A percentile compares a stretch with the other conserved stretches of the same genome.
phyloP scores from a whole-genome alignment of 2,797 vertebrate genomes.

The Amazona finschi region DNA sequence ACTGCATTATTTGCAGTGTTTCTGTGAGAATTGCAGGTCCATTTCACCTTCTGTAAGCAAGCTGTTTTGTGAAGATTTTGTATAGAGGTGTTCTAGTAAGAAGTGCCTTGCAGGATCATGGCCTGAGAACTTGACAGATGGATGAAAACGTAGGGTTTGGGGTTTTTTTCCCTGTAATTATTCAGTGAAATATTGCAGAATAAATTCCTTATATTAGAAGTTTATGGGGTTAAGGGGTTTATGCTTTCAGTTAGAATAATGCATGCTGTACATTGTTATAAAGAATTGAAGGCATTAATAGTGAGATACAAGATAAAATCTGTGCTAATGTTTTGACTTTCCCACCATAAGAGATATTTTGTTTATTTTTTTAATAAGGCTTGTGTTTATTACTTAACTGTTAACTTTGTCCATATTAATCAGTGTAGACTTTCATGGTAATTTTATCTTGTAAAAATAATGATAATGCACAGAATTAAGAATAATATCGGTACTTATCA shows the following conservation, averaged over 20 bases:
- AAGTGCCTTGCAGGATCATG: neutral
- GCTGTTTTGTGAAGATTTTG: neutral
- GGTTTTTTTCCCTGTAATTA: neutral
- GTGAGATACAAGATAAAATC: neutral
- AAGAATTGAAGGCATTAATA: neutral
- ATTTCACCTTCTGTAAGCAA: neutral
- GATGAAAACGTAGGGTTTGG: neutral
- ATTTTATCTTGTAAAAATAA: neutral
- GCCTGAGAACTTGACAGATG: neutral
- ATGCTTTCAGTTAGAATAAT: neutral
- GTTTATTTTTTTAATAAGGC: neutral
- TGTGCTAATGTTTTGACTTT: neutral
- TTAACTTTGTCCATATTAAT: neutral
- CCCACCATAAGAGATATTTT: neutral
- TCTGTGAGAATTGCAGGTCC: neutral
- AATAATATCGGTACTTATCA: neutral
- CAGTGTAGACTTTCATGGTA: neutral
- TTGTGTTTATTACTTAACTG: neutral
- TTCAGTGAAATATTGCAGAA: neutral
- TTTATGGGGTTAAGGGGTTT: neutral
- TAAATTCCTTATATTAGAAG: neutral
- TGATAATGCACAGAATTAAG: neutral
- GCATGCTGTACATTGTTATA: neutral
- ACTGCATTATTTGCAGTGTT: neutral
- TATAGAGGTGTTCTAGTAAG: neutral